Conservation (phyloP, 37 sponge, comb jelly and placozoan species). For the Diacarnus erythraeanus region DNA sequence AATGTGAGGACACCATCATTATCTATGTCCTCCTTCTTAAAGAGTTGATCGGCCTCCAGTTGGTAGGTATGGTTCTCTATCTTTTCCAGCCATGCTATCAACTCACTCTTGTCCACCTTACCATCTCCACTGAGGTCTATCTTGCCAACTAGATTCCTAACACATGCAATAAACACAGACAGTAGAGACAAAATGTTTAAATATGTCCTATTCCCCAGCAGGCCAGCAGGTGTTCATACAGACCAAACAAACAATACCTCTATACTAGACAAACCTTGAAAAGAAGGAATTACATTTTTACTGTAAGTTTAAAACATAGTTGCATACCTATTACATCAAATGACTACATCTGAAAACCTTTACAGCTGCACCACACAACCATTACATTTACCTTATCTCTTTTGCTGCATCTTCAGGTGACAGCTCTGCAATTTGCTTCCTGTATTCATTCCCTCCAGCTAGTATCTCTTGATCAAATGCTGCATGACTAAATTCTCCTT, state of each 20-base stretch:
- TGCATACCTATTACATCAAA: too few relatives aligned
- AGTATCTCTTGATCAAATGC: neutral
- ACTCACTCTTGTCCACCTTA: neutral
- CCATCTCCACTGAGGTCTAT: conserved; percentile 11
- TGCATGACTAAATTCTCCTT: neutral
- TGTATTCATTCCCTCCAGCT: neutral
- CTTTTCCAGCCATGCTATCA: conserved; percentile 16
- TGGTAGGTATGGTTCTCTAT: conserved; percentile 4
- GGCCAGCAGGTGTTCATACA: too few relatives aligned
- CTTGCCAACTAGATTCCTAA: conserved; percentile 3
- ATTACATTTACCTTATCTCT: conserved; percentile 6
- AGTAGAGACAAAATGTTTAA: neutral
- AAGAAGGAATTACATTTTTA: too few relatives aligned
- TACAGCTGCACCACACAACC: too few relatives aligned
- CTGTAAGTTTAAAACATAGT: too few relatives aligned
- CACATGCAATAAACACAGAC: too few relatives aligned
- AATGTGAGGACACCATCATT: conserved; percentile 13
- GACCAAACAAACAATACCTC: neutral
- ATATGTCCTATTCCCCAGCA: too few relatives aligned
- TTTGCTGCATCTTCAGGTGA: conserved; percentile 10
- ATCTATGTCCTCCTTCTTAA: conserved; percentile 9
- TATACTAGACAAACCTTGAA: too few relatives aligned
- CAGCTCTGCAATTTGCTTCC: neutral
- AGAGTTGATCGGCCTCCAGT: neutral
- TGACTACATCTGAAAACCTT: too few relatives aligned